These are phyloP conservation scores for Phylloscopus collybita DNA, from an alignment of 2,797 vertebrate genomes.

Conservation along the genomic window DNA sequence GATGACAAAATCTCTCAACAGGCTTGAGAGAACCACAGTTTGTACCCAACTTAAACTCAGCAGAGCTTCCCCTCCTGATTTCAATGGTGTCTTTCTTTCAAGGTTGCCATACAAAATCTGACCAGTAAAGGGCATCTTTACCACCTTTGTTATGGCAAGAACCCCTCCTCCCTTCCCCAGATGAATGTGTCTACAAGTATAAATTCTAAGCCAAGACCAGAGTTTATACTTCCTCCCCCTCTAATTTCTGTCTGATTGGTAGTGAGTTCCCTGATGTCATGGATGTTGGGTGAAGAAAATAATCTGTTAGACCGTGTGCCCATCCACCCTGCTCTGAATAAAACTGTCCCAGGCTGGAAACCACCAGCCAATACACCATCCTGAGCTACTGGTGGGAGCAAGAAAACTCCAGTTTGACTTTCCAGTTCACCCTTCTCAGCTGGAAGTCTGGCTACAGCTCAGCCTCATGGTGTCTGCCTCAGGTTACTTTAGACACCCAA, in stretches of 20 bases:
- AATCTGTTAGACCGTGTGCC: background rate
- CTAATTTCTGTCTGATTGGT: slow-evolving; percentile 36
- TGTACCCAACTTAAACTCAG: background rate
- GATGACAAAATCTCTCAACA: background rate
- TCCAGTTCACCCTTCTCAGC: background rate
- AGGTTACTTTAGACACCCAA: background rate
- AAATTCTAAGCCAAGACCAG: slow-evolving; percentile 44
- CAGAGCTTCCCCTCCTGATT: slow-evolving; percentile 57
- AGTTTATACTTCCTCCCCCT: slow-evolving; percentile 53
- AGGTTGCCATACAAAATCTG: slow-evolving; percentile 66
- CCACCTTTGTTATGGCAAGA: slow-evolving; percentile 69
- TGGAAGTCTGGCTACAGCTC: background rate
- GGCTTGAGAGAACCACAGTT: background rate
- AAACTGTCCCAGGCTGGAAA: background rate
- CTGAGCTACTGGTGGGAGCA: background rate
- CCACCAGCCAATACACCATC: background rate
- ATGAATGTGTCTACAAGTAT: slow-evolving; percentile 49
- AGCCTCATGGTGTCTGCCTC: background rate
- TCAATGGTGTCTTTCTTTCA: slow-evolving; percentile 71
- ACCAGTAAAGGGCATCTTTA: slow-evolving; percentile 49
- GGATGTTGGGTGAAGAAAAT: slow-evolving; percentile 35
- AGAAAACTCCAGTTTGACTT: background rate
- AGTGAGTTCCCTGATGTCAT: slow-evolving; percentile 33
- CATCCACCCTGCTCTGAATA: background rate
- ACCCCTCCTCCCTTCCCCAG: background rate